Evolutionary conservation across 2,888 invertebrate genomes (phyloP).

Genomic region (Scaptomyza caliginosa): DNA sequence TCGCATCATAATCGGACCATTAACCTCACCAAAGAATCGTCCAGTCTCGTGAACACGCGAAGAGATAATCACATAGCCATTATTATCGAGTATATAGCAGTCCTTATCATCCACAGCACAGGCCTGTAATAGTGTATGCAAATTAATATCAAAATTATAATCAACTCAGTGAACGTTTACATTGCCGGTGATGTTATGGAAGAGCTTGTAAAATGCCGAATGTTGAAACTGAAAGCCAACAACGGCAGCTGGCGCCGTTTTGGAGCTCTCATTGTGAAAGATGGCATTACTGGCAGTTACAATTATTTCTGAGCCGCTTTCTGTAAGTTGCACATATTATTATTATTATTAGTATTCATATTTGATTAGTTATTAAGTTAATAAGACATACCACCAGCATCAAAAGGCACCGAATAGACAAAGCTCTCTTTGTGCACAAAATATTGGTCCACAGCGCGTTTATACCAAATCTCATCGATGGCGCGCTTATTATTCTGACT

Average conservation of each 20-base stretch:
- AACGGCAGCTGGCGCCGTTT: conserved; percentile 88
- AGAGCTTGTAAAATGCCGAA: conserved; percentile 89
- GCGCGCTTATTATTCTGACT: conserved; percentile 90
- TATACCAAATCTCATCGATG: conserved; percentile 95
- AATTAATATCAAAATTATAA: neutral
- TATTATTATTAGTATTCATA: no score
- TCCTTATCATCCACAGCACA: conserved; percentile 89
- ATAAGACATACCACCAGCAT: conserved; percentile 83
- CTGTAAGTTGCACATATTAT: conserved; percentile 41
- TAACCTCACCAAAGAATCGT: conserved; percentile 93
- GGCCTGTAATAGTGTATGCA: conserved; percentile 69
- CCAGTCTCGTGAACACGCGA: conserved; percentile 90
- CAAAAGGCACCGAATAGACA: conserved; percentile 91
- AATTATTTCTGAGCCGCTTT: conserved; percentile 86
- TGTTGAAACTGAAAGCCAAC: conserved; percentile 93
- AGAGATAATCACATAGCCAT: conserved; percentile 93
- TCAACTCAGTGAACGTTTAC: no score
- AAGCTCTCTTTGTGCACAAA: conserved; percentile 91
- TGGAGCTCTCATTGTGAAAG: conserved; percentile 87
- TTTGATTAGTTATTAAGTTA: neutral
- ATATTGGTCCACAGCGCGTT: conserved; percentile 93
- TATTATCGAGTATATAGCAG: conserved; percentile 94
- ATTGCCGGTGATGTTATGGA: conserved; percentile 91
- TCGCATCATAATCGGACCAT: conserved; percentile 90
- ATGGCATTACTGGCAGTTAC: conserved; percentile 95